These are phyloP conservation scores for Notiomystis cincta DNA, from an alignment of 2,113 vertebrate genomes.

Conservation along the genomic window DNA sequence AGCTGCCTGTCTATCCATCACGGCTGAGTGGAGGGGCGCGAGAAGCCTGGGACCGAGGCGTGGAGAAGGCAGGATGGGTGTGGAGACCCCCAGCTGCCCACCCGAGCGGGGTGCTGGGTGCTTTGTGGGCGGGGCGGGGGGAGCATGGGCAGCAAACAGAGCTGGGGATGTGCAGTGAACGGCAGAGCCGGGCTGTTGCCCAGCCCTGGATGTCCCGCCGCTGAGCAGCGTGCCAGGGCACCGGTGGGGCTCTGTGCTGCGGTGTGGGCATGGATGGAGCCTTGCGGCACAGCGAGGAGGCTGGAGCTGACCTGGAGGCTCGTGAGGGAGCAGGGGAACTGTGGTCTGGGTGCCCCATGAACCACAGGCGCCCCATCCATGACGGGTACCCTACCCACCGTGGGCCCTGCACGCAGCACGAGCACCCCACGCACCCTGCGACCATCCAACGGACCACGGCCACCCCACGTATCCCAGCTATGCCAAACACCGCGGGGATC, in stretches of 20 bases:
- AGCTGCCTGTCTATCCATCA: neutral
- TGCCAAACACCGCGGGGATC: neutral
- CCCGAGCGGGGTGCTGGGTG: rapidly evolving
- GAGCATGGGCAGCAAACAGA: neutral
- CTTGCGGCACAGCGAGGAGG: neutral
- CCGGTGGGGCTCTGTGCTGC: neutral
- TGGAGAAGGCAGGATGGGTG: neutral
- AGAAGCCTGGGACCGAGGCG: neutral
- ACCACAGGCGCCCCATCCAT: rapidly evolving
- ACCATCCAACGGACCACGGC: rapidly evolving
- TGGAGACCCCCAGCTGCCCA: neutral
- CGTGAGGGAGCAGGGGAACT: rapidly evolving
- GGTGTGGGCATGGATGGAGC: neutral
- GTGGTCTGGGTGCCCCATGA: neutral
- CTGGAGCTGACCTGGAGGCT: neutral
- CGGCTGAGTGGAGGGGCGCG: rapidly evolving
- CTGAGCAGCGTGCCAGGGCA: neutral
- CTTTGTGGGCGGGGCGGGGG: neutral
- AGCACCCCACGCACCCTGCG: neutral
- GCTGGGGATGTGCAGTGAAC: rapidly evolving
- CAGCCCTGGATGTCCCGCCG: neutral
- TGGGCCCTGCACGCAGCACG: rapidly evolving
- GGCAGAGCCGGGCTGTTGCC: neutral
- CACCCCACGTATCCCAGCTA: neutral
- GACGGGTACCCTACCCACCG: rapidly evolving